These are phyloP conservation scores for Cavia aperea DNA, from an alignment of 2,113 vertebrate genomes.

Conservation along the genomic window DNA sequence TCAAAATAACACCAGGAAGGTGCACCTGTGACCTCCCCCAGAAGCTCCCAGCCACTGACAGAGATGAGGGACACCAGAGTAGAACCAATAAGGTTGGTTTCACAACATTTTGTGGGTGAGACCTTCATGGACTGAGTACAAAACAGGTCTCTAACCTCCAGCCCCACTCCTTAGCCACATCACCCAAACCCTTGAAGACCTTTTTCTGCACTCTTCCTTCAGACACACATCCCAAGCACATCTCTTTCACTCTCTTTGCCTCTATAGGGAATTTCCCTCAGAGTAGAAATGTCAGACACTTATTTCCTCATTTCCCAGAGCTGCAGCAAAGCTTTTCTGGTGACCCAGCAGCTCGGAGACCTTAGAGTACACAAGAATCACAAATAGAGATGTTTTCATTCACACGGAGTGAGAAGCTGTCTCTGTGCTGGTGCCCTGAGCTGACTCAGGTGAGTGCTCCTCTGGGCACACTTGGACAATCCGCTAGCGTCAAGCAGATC, in stretches of 20 bases:
- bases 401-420: background rate
- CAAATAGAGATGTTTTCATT: background rate
- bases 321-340: background rate
- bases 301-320: background rate
- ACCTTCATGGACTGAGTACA: rapidly evolving
- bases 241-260: background rate
- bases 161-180: background rate
- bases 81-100: background rate
- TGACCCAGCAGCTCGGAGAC: background rate
- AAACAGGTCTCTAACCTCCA: background rate
- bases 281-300: background rate
- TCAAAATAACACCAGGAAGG: background rate
- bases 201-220: background rate
- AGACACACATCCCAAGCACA: background rate
- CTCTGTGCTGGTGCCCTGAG: background rate
- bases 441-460: background rate
- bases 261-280: background rate
- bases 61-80: background rate
- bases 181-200: background rate
- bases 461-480: background rate
- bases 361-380: background rate
- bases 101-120: background rate
- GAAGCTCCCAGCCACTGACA: background rate
- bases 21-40: background rate
- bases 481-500: background rate